Evolutionary conservation across 2,113 vertebrate genomes (phyloP), one percentile per base, ranked within the genome.

Genomic region (Peucedramus taeniatus): DNA sequence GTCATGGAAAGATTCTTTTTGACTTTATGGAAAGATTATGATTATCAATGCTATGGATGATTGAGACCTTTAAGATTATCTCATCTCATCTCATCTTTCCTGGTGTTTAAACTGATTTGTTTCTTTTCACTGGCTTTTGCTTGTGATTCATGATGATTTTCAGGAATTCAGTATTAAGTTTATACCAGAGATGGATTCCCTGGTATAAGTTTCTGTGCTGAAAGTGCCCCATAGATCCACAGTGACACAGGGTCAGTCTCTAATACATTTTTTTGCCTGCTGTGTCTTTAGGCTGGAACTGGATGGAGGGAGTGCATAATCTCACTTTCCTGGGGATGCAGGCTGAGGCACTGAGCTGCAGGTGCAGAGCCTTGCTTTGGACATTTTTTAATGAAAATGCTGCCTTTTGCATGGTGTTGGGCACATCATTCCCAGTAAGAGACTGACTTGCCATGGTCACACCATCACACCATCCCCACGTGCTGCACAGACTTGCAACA

Each of bases 191-290:
- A 6, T 64, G 28, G 24, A 40, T 79, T 91, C 60, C 33, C 37
- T 64, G 53, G 15, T 56, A 3, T 42, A n/a, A 37, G 15, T 53
- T 78, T 54, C 53, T 72, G 22, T 78, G 24, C 75, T 61, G 54
- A 9, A 65, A 31, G 49, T 39, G 17, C 35, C 31, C 26, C 0
- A 0, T 18, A 49, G 39, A 30, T 63, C 22, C 3, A 2, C 68
- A 56, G 40, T 31, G 57, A 37, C 35, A 31, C 22, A 24, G 15
- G 31, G 7, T 54, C 40, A 40, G 35, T 71, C 24, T 71, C 49
- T 35, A 56, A 49, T 14, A 35, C 40, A 3, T 12, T 2, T 0
- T 10, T 56, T 50, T 88, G 44, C 54, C 79, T 64, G 17, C 3
- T 61, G 42, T 59, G 39, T 28, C 15, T 59, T 76, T 70, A 53